Evolutionary conservation across 2,888 invertebrate species (phyloP).

Genomic region (Lithophane leautieri): DNA sequence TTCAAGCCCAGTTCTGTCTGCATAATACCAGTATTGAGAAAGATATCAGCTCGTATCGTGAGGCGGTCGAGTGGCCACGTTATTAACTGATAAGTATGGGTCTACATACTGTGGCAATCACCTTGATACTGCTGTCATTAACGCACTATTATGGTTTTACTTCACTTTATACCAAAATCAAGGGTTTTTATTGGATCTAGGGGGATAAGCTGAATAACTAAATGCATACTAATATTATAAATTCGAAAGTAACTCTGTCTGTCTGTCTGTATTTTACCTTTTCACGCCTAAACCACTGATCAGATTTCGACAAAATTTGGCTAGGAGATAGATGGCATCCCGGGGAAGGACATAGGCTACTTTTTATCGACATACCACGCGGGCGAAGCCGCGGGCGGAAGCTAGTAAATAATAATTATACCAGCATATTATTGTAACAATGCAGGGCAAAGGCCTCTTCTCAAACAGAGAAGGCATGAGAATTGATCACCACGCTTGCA

Average conservation of each 20-base stretch:
- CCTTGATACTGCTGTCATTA: constrained; percentile 36
- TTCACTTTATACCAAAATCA: neutral
- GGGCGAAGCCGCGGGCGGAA: no score
- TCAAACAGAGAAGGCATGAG: neutral
- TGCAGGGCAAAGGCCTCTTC: neutral
- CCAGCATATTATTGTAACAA: neutral
- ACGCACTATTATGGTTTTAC: neutral
- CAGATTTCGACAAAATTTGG: no score
- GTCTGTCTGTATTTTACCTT: no score
- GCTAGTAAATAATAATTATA: neutral
- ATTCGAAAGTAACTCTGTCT: no score
- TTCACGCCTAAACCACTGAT: no score
- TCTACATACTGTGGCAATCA: constrained; percentile 33
- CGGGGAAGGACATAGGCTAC: no score
- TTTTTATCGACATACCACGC: no score
- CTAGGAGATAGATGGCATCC: no score
- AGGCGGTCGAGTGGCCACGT: constrained; percentile 44
- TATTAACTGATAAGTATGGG: constrained; percentile 56
- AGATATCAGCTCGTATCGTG: constrained; percentile 37
- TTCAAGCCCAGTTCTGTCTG: constrained; percentile 24
- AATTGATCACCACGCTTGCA: neutral
- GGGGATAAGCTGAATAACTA: neutral
- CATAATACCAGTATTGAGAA: constrained; percentile 43
- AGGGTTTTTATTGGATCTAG: neutral
- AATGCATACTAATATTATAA: no score